phyloP scores from a whole-genome alignment of 35 echinoderm and acorn worm species.

The Lytechinus pictus region DNA sequence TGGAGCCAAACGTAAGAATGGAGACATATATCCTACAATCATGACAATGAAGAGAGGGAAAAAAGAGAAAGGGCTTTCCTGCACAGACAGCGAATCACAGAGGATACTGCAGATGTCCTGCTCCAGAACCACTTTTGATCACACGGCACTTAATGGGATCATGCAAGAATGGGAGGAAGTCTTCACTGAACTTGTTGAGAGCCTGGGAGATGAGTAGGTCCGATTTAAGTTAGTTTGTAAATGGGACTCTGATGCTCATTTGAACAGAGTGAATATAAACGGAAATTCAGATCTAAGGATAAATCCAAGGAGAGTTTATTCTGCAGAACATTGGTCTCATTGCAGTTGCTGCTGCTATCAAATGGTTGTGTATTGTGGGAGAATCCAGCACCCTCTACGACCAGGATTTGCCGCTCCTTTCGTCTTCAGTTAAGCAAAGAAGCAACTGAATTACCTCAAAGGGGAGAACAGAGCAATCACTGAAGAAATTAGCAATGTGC shows the following conservation, averaged over 20 bases:
- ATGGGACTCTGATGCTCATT: conserved; percentile 50
- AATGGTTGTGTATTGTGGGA: conserved; percentile 63
- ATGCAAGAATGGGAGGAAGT: conserved; percentile 52
- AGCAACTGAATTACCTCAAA: conserved; percentile 47
- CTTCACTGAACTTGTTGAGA: conserved; percentile 11
- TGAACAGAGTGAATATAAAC: conserved; percentile 58
- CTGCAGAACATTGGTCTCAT: conserved; percentile 62
- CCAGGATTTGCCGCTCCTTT: conserved; percentile 58
- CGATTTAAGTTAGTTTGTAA: conserved; percentile 30
- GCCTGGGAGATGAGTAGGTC: not conserved
- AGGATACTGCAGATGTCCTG: not conserved
- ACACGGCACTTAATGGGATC: conserved; percentile 65
- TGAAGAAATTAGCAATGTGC: conserved; percentile 57
- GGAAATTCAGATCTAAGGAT: not conserved
- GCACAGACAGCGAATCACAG: not conserved
- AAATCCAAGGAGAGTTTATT: conserved; percentile 13
- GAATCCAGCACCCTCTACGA: conserved; percentile 57
- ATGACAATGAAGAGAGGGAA: too few relatives aligned
- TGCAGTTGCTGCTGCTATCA: conserved; percentile 56
- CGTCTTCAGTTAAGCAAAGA: conserved; percentile 67
- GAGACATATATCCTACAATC: too few relatives aligned
- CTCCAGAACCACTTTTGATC: conserved; percentile 52
- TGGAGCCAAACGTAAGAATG: too few relatives aligned
- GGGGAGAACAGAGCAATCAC: conserved; percentile 12
- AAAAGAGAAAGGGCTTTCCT: not conserved